These are phyloP conservation scores for Siniperca knerii DNA, from an alignment of 2,113 vertebrate species.

Conservation along the genomic window DNA sequence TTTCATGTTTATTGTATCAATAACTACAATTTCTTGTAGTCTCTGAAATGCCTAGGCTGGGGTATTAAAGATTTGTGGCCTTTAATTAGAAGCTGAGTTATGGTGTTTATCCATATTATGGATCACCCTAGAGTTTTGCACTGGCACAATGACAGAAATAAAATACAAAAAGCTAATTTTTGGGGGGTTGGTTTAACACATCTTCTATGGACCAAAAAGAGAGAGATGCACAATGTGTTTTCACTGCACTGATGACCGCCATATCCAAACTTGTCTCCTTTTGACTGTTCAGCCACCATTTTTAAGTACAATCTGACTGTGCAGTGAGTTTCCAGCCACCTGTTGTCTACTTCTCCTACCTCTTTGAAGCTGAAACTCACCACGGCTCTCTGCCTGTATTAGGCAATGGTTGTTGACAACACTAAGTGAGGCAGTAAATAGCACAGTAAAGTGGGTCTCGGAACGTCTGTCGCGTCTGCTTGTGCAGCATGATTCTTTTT, in stretches of 20 bases:
- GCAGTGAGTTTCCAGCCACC: conserved; percentile 19
- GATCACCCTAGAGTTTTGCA: background rate
- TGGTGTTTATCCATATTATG: background rate
- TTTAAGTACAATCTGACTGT: conserved; percentile 20
- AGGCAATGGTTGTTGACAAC: conserved; percentile 27
- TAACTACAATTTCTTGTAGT: background rate
- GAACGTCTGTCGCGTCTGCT: conserved; percentile 41
- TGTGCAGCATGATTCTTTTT: conserved; percentile 22
- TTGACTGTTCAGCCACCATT: background rate
- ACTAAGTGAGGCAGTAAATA: conserved; percentile 47
- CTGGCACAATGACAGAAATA: background rate
- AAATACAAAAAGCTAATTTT: background rate
- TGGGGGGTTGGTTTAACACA: background rate
- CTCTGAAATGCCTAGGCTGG: background rate
- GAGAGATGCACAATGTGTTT: background rate
- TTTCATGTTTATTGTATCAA: background rate
- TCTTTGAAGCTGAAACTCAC: conserved; percentile 27
- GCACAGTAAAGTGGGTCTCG: conserved; percentile 38
- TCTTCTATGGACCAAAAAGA: background rate
- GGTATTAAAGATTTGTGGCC: background rate
- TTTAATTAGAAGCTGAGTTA: conserved; percentile 11
- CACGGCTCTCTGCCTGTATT: conserved; percentile 12
- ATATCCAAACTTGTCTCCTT: background rate
- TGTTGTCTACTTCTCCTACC: conserved; percentile 36
- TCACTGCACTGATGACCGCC: background rate